Percentiles rank a stretch among this genome's conserved stretches.
Evolutionary conservation across 1,140 invertebrate species (phyloP).

Genomic region (Wiebesia pumilae): DNA sequence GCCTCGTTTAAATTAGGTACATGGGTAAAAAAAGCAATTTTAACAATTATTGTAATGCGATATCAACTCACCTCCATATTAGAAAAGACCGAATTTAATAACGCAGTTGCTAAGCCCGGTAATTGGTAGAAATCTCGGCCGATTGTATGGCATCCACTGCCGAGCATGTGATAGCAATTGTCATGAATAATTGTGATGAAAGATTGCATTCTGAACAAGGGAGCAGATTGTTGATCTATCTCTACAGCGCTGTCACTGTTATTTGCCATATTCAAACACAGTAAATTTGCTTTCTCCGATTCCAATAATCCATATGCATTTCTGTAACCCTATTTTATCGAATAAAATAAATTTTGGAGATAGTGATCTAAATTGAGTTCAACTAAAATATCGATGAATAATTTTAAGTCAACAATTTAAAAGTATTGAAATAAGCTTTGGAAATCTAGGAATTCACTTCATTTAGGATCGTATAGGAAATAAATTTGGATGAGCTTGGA

Average conservation of each 20-base stretch:
- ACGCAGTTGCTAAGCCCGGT: constrained; percentile 78
- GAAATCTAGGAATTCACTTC: neutral
- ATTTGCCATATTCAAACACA: constrained; percentile 76
- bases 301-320: constrained; percentile 83
- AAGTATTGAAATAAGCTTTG: neutral
- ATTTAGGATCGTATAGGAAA: neutral
- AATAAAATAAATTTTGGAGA: constrained; percentile 50
- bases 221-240: constrained; percentile 74
- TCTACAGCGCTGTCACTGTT: constrained; percentile 72
- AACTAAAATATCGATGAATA: neutral
- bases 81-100: constrained; percentile 81
- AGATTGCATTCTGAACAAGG: constrained; percentile 87
- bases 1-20: too few species aligned
- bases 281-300: constrained; percentile 81
- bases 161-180: constrained; percentile 86
- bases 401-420: constrained; percentile 13
- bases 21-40: neutral
- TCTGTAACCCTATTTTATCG: constrained; percentile 77
- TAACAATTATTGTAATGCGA: neutral
- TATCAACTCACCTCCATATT: constrained; percentile 78
- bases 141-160: constrained; percentile 83
- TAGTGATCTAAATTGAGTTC: neutral
- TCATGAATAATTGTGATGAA: constrained; percentile 84
- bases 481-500: neutral
- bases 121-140: constrained; percentile 89